These are phyloP conservation scores for Toxotes jaculatrix DNA, from an alignment of 2,113 vertebrate species.

Conservation along the genomic window DNA sequence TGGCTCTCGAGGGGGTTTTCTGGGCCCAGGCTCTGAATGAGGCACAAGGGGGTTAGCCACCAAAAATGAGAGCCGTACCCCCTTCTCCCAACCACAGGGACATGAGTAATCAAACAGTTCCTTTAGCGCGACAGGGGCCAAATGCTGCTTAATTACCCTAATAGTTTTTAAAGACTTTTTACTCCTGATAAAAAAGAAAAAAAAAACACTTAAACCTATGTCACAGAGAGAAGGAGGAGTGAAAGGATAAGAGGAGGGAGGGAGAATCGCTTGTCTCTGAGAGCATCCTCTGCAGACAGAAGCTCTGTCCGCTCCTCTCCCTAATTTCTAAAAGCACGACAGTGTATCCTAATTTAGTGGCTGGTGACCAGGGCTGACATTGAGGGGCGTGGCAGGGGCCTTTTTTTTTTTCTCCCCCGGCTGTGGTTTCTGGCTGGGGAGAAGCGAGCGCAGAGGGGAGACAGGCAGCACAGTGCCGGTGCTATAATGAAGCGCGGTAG, in stretches of 20 bases:
- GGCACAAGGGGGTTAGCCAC: conserved; percentile 88
- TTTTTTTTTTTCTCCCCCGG: conserved; percentile 63
- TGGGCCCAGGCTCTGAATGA: conserved; percentile 86
- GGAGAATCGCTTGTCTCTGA: conserved; percentile 66
- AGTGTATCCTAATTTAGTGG: conserved; percentile 82
- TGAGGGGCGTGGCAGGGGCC: conserved; percentile 87
- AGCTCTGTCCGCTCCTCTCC: conserved; percentile 79
- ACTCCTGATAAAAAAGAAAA: conserved; percentile 83
- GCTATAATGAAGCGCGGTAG: conserved; percentile 92
- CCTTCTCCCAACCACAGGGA: conserved; percentile 86
- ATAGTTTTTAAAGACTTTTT: conserved; percentile 95
- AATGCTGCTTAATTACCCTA: conserved; percentile 94
- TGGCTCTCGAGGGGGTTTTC: conserved; percentile 85
- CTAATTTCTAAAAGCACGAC: conserved; percentile 85
- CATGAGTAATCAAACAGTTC: conserved; percentile 92
- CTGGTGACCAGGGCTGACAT: conserved; percentile 85
- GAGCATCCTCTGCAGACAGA: conserved; percentile 66
- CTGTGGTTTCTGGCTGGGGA: conserved; percentile 79
- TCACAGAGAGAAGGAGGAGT: conserved; percentile 62
- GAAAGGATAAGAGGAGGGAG: conserved; percentile 74
- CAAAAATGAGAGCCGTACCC: conserved; percentile 90
- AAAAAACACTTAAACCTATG: conserved; percentile 73
- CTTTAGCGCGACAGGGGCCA: conserved; percentile 88
- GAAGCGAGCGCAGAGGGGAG: conserved; percentile 71
- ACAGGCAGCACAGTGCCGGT: conserved; percentile 78